Evolutionary conservation across 2,797 vertebrate species (phyloP), one percentile per base, ranked within the genome.

Genomic region (Amblyraja radiata): DNA sequence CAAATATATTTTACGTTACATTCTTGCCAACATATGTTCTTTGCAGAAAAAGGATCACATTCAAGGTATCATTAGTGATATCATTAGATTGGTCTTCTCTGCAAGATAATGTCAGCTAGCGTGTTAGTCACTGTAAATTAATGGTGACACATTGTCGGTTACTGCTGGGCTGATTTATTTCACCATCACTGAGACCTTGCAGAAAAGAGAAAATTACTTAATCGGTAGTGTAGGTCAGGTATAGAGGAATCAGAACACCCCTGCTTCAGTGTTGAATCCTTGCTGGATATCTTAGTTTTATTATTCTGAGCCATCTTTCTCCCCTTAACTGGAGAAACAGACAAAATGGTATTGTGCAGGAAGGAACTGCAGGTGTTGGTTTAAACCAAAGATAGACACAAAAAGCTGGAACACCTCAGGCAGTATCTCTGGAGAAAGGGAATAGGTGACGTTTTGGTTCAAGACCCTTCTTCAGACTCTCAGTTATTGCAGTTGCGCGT

Each of bases 131-230:
- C 36, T 16, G 65, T 71, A 65, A 21, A 74, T 91, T 46, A 65
- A 88, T 36, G 61, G n/a, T 63, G 68, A 88, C 61, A 88, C 71
- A 74, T 3, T 74, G 23, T 58, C 1, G 71, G 36, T 73, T 73
- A n/a, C 90, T 92, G 90, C 46, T 92, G 68, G n/a, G 71, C 90
- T 54, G 90, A 73, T 92, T 74, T 63, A 88, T 88, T 32, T 65
- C 61, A 65, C 28, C 61, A 6, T 86, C 28, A 1, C 61, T 65
- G 63, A 14, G 32, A 68, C 61, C 18, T 32, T 68, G n/a, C 16
- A 74, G 71, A 25, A 73, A 92, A 74, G 39, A 23, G 23, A 23
- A 74, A 0, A 1, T 91, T 46, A 18, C 23, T 76, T 76, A 39
- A 92, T 92, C 71, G 16, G 3, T 76, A 46, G 71, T 92, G 10